Evolutionary conservation across 2,888 invertebrate genomes (phyloP).

Genomic region (Papilio demoleus): DNA sequence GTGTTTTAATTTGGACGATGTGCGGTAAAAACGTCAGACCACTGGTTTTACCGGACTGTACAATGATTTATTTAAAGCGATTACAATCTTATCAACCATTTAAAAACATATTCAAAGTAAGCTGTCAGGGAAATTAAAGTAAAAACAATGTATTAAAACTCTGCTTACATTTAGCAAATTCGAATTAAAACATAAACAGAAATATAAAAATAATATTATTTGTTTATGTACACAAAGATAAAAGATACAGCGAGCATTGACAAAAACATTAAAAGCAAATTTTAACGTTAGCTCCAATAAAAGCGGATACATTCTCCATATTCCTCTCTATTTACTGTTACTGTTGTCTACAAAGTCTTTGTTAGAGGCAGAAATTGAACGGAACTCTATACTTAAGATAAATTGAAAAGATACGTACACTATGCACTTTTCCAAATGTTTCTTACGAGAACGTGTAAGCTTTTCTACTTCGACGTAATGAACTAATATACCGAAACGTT

Average conservation of each 20-base stretch:
- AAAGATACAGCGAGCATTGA: not conserved
- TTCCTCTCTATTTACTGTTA: constrained; percentile 20
- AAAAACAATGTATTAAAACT: not conserved
- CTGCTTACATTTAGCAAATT: not conserved
- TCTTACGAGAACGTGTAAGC: not conserved
- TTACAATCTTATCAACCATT: not conserved
- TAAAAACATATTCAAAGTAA: not conserved
- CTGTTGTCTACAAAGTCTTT: constrained; percentile 34
- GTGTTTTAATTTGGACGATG: constrained; percentile 8
- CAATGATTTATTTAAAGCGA: not conserved
- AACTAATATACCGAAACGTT: not conserved
- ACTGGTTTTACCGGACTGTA: not conserved
- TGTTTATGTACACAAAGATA: not conserved
- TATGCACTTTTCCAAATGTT: constrained; percentile 36
- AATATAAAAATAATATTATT: not conserved
- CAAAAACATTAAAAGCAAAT: constrained; percentile 12
- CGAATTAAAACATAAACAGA: not conserved
- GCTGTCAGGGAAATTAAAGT: not conserved
- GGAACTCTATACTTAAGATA: constrained; percentile 39
- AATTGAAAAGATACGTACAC: constrained; percentile 41
- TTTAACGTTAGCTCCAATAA: constrained; percentile 17
- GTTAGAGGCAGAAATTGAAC: constrained; percentile 36
- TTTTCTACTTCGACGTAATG: constrained; percentile 11
- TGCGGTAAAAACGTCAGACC: not conserved
- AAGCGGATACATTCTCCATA: constrained; percentile 20